phyloP scores from a whole-genome alignment of 2,113 vertebrate species.

The Aythya baeri region DNA sequence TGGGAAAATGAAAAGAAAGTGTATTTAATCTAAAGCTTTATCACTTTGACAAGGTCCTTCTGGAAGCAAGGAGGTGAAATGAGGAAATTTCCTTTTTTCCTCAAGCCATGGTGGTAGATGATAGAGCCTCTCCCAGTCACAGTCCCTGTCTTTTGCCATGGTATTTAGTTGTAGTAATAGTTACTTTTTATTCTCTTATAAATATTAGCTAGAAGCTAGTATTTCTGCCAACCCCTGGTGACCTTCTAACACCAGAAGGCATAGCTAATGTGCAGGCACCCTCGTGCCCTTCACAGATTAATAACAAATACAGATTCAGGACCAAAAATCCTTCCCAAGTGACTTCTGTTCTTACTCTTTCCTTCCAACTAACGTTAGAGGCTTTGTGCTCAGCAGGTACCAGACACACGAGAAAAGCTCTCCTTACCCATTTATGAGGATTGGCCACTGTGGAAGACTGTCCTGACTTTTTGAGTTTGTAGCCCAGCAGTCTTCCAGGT shows the following conservation, averaged over 20 bases:
- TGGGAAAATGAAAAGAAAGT: not conserved
- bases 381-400: not conserved
- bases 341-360: not conserved
- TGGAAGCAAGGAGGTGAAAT: not conserved
- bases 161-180: not conserved
- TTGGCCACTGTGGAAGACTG: constrained; percentile 53
- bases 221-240: not conserved
- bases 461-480: constrained; percentile 36
- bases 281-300: accelerated
- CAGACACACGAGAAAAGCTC: not conserved
- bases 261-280: not conserved
- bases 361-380: not conserved
- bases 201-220: not conserved
- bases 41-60: not conserved
- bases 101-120: accelerated
- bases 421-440: constrained; percentile 63
- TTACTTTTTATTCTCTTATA: not conserved
- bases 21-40: not conserved
- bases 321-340: not conserved
- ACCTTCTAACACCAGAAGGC: not conserved
- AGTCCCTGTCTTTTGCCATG: not conserved
- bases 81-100: not conserved
- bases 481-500: constrained; percentile 70
- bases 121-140: not conserved
- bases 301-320: not conserved